Evolutionary conservation across 2,797 vertebrate species (phyloP).

Genomic region (Periparus ater): DNA sequence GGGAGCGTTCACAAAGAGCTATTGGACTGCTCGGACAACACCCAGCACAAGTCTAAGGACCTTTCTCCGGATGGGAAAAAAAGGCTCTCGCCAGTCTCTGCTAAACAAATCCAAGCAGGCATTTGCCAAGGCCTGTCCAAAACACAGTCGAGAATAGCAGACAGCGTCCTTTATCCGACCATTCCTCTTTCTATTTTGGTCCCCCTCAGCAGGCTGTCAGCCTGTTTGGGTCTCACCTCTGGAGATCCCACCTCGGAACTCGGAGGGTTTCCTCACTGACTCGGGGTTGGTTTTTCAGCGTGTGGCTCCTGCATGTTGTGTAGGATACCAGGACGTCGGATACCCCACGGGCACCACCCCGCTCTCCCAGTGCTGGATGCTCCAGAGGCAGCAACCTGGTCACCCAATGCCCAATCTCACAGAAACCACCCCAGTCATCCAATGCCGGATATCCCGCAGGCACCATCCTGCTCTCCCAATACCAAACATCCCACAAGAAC

Average conservation of each 20-base stretch:
- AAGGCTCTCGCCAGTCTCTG: not conserved
- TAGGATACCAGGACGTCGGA: accelerated
- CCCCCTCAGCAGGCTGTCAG: not conserved
- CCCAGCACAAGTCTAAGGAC: not conserved
- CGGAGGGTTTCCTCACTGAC: not conserved
- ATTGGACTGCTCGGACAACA: not conserved
- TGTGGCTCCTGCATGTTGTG: accelerated
- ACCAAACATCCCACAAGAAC: accelerated
- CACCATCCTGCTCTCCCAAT: not conserved
- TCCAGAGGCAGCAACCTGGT: not conserved
- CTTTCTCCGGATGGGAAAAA: accelerated
- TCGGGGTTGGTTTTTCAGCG: accelerated
- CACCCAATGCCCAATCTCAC: accelerated
- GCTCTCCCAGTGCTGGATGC: accelerated
- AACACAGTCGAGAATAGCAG: not conserved
- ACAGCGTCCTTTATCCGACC: not conserved
- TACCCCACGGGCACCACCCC: accelerated
- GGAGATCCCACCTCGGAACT: not conserved
- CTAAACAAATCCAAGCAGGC: not conserved
- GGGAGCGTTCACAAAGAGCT: not conserved
- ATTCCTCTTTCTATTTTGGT: not conserved
- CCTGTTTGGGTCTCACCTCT: not conserved
- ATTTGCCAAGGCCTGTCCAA: not conserved
- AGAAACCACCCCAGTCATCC: not conserved
- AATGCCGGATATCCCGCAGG: accelerated